Percentiles rank a stretch among this genome's conserved stretches.
Conservation (phyloP, 2,888 invertebrate species). For the Polia nebulosa region DNA sequence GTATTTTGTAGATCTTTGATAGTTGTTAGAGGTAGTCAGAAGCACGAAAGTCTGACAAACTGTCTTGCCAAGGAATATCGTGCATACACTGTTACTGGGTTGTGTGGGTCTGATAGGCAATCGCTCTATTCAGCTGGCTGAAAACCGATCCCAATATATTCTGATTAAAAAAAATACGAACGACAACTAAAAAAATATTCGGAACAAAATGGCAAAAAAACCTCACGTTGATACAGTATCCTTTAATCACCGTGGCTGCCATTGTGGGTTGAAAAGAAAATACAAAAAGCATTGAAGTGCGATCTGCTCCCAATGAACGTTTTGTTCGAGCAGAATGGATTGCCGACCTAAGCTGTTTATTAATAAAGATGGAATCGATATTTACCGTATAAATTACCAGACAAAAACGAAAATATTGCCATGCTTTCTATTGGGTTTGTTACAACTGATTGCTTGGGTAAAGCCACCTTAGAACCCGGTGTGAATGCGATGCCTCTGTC, state of each 20-base stretch:
- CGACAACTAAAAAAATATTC: background rate
- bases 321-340: constrained; percentile 37
- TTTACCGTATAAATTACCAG: constrained; percentile 23
- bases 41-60: too few species aligned
- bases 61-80: too few species aligned
- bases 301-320: constrained; percentile 22
- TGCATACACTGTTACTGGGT: too few species aligned
- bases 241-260: constrained; percentile 11
- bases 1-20: too few species aligned
- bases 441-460: too few species aligned
- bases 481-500: too few species aligned
- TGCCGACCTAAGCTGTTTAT: constrained; percentile 40
- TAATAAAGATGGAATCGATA: constrained; percentile 40
- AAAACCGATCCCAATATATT: too few species aligned
- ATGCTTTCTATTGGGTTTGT: too few species aligned
- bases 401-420: constrained; percentile 6
- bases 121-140: too few species aligned
- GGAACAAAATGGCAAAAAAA: background rate
- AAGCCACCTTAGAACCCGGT: too few species aligned
- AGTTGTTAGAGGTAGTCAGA: too few species aligned
- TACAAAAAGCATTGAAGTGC: constrained; percentile 16
- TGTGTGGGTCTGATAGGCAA: too few species aligned
- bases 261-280: constrained; percentile 37
- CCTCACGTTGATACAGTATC: constrained; percentile 6
- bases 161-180: background rate